Percentiles rank a stretch among this genome's conserved stretches.
phyloP scores from a whole-genome alignment of 2,888 invertebrate genomes.

The Cancer borealis region DNA sequence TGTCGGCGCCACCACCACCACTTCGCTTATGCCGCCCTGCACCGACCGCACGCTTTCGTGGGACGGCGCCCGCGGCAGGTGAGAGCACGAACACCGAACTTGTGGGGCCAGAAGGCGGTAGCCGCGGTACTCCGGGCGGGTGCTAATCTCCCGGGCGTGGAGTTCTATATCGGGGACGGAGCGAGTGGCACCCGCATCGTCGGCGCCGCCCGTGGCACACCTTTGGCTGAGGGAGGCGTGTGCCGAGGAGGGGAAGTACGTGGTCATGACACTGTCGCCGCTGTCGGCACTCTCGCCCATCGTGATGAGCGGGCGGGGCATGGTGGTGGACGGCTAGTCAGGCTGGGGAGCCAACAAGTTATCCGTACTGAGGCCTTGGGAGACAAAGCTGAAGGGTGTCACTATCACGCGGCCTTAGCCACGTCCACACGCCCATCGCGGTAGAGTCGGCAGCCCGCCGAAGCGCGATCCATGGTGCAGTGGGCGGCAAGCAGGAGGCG shows the following conservation, averaged over 20 bases:
- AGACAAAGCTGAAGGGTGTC: slow-evolving; percentile 58
- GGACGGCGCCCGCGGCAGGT: slow-evolving; percentile 89
- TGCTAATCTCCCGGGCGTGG: slow-evolving; percentile 83
- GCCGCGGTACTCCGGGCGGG: slow-evolving; percentile 80
- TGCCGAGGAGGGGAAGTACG: slow-evolving; percentile 53
- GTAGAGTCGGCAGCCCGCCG: background rate
- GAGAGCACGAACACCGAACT: slow-evolving; percentile 75
- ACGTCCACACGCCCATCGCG: slow-evolving; percentile 50
- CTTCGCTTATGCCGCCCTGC: slow-evolving; percentile 80
- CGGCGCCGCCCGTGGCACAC: slow-evolving; percentile 63
- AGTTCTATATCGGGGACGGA: slow-evolving; percentile 91
- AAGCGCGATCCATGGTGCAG: background rate
- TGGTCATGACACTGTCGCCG: slow-evolving; percentile 68
- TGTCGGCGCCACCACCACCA: slow-evolving; percentile 72
- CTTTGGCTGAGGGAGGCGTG: slow-evolving; percentile 63
- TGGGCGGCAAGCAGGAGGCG: background rate
- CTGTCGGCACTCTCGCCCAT: slow-evolving; percentile 76
- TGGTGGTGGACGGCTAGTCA: slow-evolving; percentile 57
- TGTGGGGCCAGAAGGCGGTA: slow-evolving; percentile 75
- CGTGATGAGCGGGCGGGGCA: slow-evolving; percentile 70
- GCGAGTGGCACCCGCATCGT: slow-evolving; percentile 80
- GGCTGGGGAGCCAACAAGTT: slow-evolving; percentile 68
- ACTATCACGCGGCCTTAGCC: slow-evolving; percentile 65
- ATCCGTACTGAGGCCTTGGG: slow-evolving; percentile 68
- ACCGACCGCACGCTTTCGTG: slow-evolving; percentile 89